Base-by-base conservation (phyloP, 92 coral and sea anemone genomes). In the Palythoa heliodiscus region DNA sequence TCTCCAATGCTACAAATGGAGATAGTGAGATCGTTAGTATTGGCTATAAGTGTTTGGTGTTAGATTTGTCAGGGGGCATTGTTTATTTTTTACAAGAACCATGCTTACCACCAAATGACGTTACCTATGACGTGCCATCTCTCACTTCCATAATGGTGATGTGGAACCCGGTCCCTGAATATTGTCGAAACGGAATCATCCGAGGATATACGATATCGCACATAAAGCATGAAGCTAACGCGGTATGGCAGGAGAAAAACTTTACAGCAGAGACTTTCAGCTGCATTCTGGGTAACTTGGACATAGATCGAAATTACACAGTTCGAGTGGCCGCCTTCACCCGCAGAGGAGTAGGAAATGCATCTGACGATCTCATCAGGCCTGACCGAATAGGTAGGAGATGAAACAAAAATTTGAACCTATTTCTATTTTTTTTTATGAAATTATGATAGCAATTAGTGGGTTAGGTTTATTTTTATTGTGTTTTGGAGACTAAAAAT, bases 171-270 rank as follows among this genome's bases (percentile, higher is more conserved):
- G 91, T 93, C 29, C 88, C 86, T 23, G 63, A 68, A 13, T 88
- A 90, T 82, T 89, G 95, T 39, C 87, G 82, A 11, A 92, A 91
- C 75, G 98, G 98, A 15, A 85, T 95, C 23, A 88, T 93, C n/a
- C 75, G 78, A 38, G 98, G 98, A 3, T 95, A 92, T 77, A 66
- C 91, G 38, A 78, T 95, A 76, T 87, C 73, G 15, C 91, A 95
- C 75, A 82, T 54, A 47, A 71, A 61, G 9, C 64, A 83, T 24
- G 91, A 75, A 24, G 71, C 82, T 48, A 70, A 60, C 38, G 35
- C 76, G 12, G 72, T 84, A 0, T 79, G 77, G 48, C 78, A 86
- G 54, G 63, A 48, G 15, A 89, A 71, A 54, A 92, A 72, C 88
- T 81, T 89, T 2, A 72, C 89, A 40, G 72, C 89, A 10, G 91